These are phyloP conservation scores for Polyergus mexicanus DNA, from an alignment of 1,140 invertebrate species.

Conservation along the genomic window DNA sequence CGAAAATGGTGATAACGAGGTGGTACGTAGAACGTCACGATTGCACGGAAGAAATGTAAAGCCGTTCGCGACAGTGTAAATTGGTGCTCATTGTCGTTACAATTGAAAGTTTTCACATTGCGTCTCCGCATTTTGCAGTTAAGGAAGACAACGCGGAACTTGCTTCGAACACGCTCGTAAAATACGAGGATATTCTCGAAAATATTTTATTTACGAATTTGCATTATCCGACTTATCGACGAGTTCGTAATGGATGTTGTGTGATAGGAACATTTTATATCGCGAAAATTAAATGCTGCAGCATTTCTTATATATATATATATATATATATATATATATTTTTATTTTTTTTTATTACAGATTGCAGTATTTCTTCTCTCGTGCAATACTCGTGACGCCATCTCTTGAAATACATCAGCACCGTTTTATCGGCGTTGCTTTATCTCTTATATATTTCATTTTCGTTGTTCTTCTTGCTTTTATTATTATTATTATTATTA, in stretches of 20 bases:
- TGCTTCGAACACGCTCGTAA: not conserved
- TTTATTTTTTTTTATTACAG: no score
- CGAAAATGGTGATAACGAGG: conserved; percentile 36
- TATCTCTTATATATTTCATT: conserved; percentile 47
- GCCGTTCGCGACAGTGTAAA: conserved; percentile 13
- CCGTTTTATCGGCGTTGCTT: conserved; percentile 33
- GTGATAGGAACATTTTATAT: not conserved
- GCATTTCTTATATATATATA: no score
- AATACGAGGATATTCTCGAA: not conserved
- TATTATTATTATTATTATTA: not conserved
- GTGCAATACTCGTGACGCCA: conserved; percentile 66
- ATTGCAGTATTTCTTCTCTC: not conserved
- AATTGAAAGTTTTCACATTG: conserved; percentile 35
- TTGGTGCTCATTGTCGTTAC: conserved; percentile 23
- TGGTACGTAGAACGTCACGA: not conserved
- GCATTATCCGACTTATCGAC: no score
- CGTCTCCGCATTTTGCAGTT: not conserved
- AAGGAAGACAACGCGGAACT: not conserved
- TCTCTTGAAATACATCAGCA: conserved; percentile 59
- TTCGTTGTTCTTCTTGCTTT: not conserved
- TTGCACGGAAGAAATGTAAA: conserved; percentile 10
- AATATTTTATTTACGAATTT: no score
- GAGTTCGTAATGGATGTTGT: no score
- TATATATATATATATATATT: no score
- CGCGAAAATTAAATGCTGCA: no score